A percentile compares a stretch with the other conserved stretches of the same genome.
These are phyloP conservation scores for Isaurus tuberculatus DNA, from an alignment of 92 coral and sea anemone genomes.

Conservation along the genomic window DNA sequence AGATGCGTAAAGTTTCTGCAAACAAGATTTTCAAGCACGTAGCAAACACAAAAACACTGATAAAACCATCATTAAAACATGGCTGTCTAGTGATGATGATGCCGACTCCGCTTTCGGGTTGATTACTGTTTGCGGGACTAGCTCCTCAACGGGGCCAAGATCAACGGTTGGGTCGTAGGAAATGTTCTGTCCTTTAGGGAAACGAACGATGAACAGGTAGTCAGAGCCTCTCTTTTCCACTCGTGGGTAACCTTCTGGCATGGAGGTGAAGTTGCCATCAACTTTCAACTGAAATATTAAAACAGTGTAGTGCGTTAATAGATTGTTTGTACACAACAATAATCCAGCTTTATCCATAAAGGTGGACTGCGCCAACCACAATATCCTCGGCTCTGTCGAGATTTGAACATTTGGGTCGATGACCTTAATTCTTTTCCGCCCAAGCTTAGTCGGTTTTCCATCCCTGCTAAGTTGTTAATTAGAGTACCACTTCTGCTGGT, in stretches of 20 bases:
- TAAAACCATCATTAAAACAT: background rate
- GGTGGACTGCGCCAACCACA: too few species aligned
- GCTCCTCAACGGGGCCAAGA: background rate
- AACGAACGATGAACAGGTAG: conserved; percentile 1
- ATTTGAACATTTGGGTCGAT: too few species aligned
- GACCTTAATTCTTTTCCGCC: too few species aligned
- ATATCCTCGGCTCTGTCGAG: too few species aligned
- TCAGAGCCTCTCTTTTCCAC: background rate
- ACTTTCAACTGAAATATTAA: background rate
- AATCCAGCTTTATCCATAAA: too few species aligned
- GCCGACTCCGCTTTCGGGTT: background rate
- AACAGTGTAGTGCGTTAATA: background rate
- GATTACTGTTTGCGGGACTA: background rate
- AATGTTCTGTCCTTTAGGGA: conserved; percentile 14
- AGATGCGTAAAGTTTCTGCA: background rate
- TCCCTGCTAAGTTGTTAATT: too few species aligned
- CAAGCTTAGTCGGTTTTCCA: too few species aligned
- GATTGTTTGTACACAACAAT: too few species aligned
- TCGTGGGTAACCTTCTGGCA: conserved; percentile 9
- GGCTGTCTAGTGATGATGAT: background rate
- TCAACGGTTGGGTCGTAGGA: conserved; percentile 11
- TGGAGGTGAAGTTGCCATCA: conserved; percentile 4
- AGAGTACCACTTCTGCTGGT: too few species aligned
- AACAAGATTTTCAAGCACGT: background rate
- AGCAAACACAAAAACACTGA: background rate